These are phyloP conservation scores for Tokudaia muenninki DNA, from an alignment of 2,797 vertebrate species.

Conservation along the genomic window DNA sequence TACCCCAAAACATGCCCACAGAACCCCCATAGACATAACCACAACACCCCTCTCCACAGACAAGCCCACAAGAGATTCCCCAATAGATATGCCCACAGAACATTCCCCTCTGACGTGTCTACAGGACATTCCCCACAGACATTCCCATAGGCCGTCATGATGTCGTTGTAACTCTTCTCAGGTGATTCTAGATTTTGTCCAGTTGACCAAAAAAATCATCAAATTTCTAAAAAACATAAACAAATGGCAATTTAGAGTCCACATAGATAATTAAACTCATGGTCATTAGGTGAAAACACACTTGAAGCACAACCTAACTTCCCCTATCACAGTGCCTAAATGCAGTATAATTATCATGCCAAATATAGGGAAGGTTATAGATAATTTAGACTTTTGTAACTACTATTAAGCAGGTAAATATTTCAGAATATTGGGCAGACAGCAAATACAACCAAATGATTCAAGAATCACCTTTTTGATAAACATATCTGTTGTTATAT, in stretches of 20 bases:
- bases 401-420: not conserved
- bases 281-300: not conserved
- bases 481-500: not conserved
- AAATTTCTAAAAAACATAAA: not conserved
- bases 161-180: not conserved
- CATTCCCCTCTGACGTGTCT: not conserved
- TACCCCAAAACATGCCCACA: not conserved
- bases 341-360: not conserved
- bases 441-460: not conserved
- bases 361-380: not conserved
- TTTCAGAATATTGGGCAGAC: not conserved
- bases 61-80: not conserved
- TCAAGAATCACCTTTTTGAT: not conserved
- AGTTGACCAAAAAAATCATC: not conserved
- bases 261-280: constrained; percentile 41
- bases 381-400: not conserved
- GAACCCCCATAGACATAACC: not conserved
- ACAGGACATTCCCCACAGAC: not conserved
- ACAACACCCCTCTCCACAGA: not conserved
- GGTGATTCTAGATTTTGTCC: not conserved
- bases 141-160: not conserved
- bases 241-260: not conserved
- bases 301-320: not conserved
- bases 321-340: not conserved
- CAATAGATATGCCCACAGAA: not conserved